Base-by-base conservation (phyloP, 2,888 invertebrate species). In the Hylaea fasciaria region DNA sequence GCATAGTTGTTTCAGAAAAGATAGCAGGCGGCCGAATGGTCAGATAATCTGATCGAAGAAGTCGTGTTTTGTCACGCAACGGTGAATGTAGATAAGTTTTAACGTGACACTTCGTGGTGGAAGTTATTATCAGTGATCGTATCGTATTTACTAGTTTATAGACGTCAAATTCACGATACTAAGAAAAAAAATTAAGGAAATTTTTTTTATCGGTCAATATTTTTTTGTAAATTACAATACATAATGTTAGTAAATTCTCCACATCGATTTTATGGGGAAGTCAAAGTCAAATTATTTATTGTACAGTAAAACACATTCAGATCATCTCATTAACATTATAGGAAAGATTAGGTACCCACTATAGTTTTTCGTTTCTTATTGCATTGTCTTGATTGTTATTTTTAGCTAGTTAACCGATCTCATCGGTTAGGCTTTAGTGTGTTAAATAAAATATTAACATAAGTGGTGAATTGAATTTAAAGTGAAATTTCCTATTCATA, bases 21-120 rank as follows among this genome's bases (percentile, higher is more conserved):
- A 80, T 82, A 85, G 78, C 74, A 71, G 71, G 74, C 73, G 76
- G 71, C 68, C 74, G 60, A 64, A 70, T 57, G 65, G 77, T 73
- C 74, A 80, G 80, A 83, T 85, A 80, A 83, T 81, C 85, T 79
- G 86, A 87, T 87, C 77, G 67, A 68, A 69, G 67, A 71, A 83
- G 81, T 82, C 72, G 83, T 78, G 80, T 82, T 81, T 85, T 81
- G 87, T 86, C 88, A 89, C 88, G 88, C 89, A 80, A 88, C 81
- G 81, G 76, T 74, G 69, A 70, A 73, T 61, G 61, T 62, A 76
- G 80, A 81, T 78, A 81, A 77, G 70, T 72, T 80, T 71, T 70
- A 75, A 72, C 68, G 65, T 65, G 72, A 67, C 68, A 70, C 69
- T 75, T 71, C 62, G 61, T 60, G 66, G 63, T 61, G 68, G 48